Conservation (phyloP, 2,888 invertebrate species). For the Homarus gammarus region DNA sequence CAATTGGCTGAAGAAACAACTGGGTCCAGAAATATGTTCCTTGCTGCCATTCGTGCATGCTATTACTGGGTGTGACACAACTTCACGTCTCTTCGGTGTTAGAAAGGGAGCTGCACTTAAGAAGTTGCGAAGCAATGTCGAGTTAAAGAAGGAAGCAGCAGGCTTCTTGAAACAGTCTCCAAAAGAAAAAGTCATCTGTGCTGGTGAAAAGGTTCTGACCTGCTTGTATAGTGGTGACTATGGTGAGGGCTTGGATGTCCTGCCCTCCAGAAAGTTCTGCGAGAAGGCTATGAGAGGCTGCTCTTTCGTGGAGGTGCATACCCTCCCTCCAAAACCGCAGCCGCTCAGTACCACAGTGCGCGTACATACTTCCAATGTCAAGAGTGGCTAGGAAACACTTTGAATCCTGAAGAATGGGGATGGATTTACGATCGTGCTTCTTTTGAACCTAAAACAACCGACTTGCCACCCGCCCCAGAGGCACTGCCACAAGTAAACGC, state of each 20-base stretch:
- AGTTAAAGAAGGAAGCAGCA: background rate
- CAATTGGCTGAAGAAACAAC: slow-evolving; percentile 23
- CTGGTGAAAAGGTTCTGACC: slow-evolving; percentile 12
- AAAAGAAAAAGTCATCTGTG: slow-evolving; percentile 13
- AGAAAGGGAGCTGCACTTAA: slow-evolving; percentile 13
- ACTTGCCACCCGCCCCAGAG: slow-evolving; percentile 20
- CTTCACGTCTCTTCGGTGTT: slow-evolving; percentile 14
- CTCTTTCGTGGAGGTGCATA: slow-evolving; percentile 8
- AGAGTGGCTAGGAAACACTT: slow-evolving; percentile 24
- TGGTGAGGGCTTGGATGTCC: slow-evolving; percentile 4
- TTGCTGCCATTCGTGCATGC: slow-evolving; percentile 8
- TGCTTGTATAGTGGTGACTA: slow-evolving; percentile 17
- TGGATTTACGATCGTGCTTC: slow-evolving; percentile 16
- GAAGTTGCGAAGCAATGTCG: slow-evolving; percentile 16
- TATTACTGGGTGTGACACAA: slow-evolving; percentile 45
- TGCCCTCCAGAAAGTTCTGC: slow-evolving; percentile 17
- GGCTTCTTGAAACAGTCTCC: slow-evolving; percentile 5
- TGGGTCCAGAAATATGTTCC: slow-evolving; percentile 6
- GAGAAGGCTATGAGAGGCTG: slow-evolving; percentile 32
- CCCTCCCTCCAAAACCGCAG: slow-evolving; percentile 26
- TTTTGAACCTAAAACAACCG: slow-evolving; percentile 22
- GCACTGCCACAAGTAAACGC: slow-evolving; percentile 17
- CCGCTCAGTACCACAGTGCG: slow-evolving; percentile 27
- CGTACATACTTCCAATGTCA: slow-evolving; percentile 19
- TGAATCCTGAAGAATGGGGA: slow-evolving; percentile 21